Base-by-base conservation (phyloP, 2,113 vertebrate genomes). In the Fregata magnificens region DNA sequence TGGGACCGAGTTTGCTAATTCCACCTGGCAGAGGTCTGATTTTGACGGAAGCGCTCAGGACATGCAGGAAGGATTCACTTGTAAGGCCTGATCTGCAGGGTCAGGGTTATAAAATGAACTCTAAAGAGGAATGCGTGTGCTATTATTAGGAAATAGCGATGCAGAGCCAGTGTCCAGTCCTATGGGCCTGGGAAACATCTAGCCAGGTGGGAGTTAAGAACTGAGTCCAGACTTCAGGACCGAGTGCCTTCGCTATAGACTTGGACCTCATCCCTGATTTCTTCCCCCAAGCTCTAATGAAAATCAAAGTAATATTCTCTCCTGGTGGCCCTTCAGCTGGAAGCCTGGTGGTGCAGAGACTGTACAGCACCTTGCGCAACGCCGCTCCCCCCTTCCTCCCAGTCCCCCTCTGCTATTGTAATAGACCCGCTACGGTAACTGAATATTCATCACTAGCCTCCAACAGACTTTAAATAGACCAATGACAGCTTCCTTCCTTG, bases 81-180 rank as follows among this genome's bases (percentile, higher is more conserved):
- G 56, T 22, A 31, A 50, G 74, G 42, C 31, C 56, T 22, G n/a
- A 11, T 42, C 38, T 44, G 25, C 18, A 16, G 38, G 42, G 13
- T 18, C 0, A 1, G 34, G 36, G 40, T 10, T 90, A 1, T 14
- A 3, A 1, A 31, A 13, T 38, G 73, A 49, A 18, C 47, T 63
- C 38, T 16, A 4, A 82, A 28, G 50, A 25, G 50, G 34, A 34
- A 31, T 7, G 10, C 4, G 7, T 28, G 40, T 49, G 59, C 5
- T 26, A 0, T 22, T 53, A 49, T 22, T 53, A 49, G 63, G 63
- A 24, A 82, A 29, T 0, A 7, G 38, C n/a, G 28, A 10, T 29
- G 59, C 29, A 61, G 55, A 52, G 31, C 50, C 3, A 5, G 10
- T 56, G 40, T 53, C 18, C 0, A 3, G 0, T 10, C 49, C 67